Base-by-base conservation (phyloP, 2,797 vertebrate species). In the Cyclura pinguis region DNA sequence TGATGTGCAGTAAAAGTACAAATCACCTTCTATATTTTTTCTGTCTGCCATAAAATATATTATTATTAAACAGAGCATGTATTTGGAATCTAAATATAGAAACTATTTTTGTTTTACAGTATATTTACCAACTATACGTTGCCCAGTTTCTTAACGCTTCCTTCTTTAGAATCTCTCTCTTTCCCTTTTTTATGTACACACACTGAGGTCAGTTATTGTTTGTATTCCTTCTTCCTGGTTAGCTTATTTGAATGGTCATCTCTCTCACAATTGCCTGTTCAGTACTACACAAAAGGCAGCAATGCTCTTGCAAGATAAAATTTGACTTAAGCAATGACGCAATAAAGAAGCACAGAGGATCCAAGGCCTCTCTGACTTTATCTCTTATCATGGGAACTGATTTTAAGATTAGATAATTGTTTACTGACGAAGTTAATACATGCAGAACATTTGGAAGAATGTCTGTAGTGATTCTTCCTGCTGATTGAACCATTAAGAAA, bases 221-320 rank as follows among this genome's bases (percentile, higher is more conserved):
- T 77, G 6, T 9, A 62, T 47, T 6, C 35, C 42, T 67, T 80
- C 77, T 67, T 72, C 76, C 62, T 64, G 42, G 76, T 80, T 77
- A 24, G 29, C 35, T 87, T 95, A 89, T 96, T 96, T 96, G 47
- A 90, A 91, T 67, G 93, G 94, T 94, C 93, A 96, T 95, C 94
- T 92, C 87, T 80, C 90, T 80, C 93, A 91, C 94, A 94, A 93
- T 90, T 93, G 38, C 86, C 85, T 93, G 57, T 90, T 89, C 32
- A 27, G 88, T 96, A 96, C 97, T 97, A 96, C 97, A 97, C 93
- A 96, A 97, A 87, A 97, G 96, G 97, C 96, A 97, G 96, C 97
- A 97, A 97, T 97, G 97, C 97, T 97, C 97, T 97, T 27, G 62
- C 10, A 97, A 95, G 97, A 95, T 97, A 96, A 98, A 98, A 96